Conservation (phyloP, 2,797 vertebrate genomes). For the Anisognathus igniventris region DNA sequence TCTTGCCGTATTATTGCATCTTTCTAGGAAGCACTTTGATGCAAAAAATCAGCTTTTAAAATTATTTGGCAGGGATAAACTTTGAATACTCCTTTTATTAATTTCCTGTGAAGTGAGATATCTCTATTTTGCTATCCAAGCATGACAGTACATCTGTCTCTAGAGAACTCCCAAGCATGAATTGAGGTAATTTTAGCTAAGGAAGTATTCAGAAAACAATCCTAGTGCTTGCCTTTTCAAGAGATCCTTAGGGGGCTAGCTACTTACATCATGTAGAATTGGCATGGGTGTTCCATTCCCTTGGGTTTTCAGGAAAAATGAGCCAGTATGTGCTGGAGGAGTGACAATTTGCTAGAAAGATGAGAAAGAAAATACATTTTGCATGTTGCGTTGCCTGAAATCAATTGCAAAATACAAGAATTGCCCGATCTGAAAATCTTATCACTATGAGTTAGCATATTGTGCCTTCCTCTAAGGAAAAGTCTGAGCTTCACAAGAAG, state of each 20-base stretch:
- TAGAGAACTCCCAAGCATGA: constrained; percentile 21
- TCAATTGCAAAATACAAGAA: background rate
- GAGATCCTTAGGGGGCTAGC: background rate
- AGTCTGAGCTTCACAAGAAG: background rate
- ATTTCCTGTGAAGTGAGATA: constrained; percentile 43
- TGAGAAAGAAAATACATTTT: background rate
- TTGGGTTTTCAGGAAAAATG: constrained; percentile 7
- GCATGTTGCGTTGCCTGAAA: background rate
- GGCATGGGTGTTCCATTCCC: background rate
- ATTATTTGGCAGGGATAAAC: constrained; percentile 15
- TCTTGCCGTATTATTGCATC: background rate
- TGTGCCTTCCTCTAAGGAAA: background rate
- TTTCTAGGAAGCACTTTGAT: constrained; percentile 43
- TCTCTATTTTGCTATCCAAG: constrained; percentile 33
- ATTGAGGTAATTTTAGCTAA: constrained; percentile 1
- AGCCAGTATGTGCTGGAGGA: background rate
- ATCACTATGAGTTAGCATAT: background rate
- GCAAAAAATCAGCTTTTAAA: constrained; percentile 34
- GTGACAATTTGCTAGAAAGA: constrained; percentile 18
- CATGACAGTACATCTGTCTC: constrained; percentile 26
- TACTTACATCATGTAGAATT: background rate
- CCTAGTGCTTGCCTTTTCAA: constrained; percentile 4
- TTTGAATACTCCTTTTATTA: background rate
- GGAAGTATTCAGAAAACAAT: background rate
- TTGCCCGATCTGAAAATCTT: background rate